A percentile compares a stretch with the other conserved stretches of the same genome.
phyloP scores from a whole-genome alignment of 2,888 invertebrate species.

The Hydroisotoma schaefferi region DNA sequence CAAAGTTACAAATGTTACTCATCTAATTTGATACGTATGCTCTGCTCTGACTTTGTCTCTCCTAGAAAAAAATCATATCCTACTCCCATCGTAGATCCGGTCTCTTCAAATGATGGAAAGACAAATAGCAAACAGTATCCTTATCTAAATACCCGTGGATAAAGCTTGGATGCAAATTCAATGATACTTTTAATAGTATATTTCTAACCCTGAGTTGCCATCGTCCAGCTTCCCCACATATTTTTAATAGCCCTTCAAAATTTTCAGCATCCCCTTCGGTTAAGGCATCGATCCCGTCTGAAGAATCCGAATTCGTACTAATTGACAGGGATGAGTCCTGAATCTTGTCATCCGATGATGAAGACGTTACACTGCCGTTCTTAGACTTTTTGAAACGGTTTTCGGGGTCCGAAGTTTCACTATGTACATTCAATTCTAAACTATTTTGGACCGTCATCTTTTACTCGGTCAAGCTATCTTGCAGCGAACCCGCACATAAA shows the following conservation, averaged over 20 bases:
- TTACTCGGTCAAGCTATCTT: background rate
- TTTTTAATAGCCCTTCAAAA: slow-evolving; percentile 45
- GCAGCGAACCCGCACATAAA: too few relatives aligned
- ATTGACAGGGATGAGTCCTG: slow-evolving; percentile 10
- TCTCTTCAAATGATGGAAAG: too few relatives aligned
- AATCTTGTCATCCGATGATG: slow-evolving; percentile 6
- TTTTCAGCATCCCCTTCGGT: slow-evolving; percentile 18
- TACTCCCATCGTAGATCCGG: too few relatives aligned
- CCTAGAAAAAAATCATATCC: too few relatives aligned
- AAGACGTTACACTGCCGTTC: background rate
- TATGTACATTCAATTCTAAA: slow-evolving; percentile 1
- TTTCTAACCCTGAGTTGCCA: slow-evolving; percentile 48
- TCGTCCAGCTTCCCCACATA: slow-evolving; percentile 44
- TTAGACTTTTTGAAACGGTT: background rate
- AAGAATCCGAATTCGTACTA: slow-evolving; percentile 18
- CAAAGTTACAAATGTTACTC: too few relatives aligned
- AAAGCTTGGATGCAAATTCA: too few relatives aligned
- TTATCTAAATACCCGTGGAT: too few relatives aligned
- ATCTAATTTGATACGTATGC: too few relatives aligned
- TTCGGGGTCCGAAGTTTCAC: slow-evolving; percentile 5
- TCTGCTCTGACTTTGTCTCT: too few relatives aligned
- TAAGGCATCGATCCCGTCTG: slow-evolving; percentile 12
- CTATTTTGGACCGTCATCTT: slow-evolving; percentile 3
- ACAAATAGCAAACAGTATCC: too few relatives aligned
- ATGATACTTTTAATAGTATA: too few relatives aligned